Conservation (phyloP, 1,140 invertebrate species). For the Kradibia gibbosae region DNA sequence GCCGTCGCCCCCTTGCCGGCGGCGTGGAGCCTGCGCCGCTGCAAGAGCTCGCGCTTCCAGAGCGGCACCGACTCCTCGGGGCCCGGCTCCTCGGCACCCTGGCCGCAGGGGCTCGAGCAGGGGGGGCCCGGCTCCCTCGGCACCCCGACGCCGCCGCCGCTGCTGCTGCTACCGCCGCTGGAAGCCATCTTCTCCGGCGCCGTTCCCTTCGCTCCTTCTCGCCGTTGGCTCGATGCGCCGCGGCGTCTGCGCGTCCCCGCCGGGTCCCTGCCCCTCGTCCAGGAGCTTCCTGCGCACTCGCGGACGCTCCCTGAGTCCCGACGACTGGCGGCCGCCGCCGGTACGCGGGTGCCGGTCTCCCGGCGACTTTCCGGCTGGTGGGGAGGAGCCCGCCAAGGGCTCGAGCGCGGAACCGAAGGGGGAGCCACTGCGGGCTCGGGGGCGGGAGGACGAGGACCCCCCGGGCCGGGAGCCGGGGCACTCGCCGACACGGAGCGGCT, state of each 20-base stretch:
- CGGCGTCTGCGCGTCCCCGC: conserved; percentile 37
- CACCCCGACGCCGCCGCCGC: background rate
- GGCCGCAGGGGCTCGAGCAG: background rate
- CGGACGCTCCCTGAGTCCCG: no score
- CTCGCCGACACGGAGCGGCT: no score
- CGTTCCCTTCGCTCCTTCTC: conserved; percentile 31
- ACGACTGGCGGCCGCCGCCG: no score
- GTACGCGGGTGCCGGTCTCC: no score
- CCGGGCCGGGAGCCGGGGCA: no score
- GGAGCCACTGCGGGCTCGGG: no score
- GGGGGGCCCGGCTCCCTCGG: background rate
- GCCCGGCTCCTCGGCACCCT: conserved; percentile 19
- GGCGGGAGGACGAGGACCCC: no score
- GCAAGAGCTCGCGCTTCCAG: conserved; percentile 84
- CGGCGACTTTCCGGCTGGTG: no score
- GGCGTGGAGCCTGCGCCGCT: conserved; percentile 76
- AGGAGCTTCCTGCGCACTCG: no score
- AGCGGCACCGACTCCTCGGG: conserved; percentile 69
- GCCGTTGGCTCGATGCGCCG: conserved; percentile 38
- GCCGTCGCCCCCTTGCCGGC: conserved; percentile 59
- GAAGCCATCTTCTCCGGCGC: conserved; percentile 59
- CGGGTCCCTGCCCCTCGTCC: conserved; percentile 31
- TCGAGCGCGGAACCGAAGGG: no score
- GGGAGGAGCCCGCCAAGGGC: no score
- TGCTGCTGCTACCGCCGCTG: conserved; percentile 48